Base-by-base conservation (phyloP, 2,797 vertebrate genomes). In the Sebastes minor region DNA sequence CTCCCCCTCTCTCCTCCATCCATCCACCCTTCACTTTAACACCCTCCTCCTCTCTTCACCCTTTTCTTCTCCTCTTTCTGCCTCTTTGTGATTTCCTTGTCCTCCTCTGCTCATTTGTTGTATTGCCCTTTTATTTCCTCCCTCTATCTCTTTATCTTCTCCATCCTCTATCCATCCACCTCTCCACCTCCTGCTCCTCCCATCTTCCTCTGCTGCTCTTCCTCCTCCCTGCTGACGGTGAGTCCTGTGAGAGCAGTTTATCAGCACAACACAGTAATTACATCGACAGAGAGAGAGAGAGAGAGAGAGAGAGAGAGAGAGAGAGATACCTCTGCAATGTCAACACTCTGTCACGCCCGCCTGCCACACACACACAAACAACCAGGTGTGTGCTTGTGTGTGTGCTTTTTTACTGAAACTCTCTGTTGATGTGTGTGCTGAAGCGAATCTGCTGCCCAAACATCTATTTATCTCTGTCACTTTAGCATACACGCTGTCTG, bases 191-290 rank as follows among this genome's bases (percentile, higher is more conserved):
- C 78, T 18, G 52, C 35, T n/a, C 61, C 12, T 33, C 56, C 64
- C 59, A 5, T 28, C 53, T 33, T 23, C 33, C 11, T 6, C 38
- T 57, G 23, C 27, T 65, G 18, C 38, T 62, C 56, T n/a, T 69
- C 66, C 72, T 28, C 70, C 33, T 46, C 38, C 46, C 49, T 6
- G 57, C 63, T 77, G 64, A 74, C 2, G 3, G 30, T 56, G 69
- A 75, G 59, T 85, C 84, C 78, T 74, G 57, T 70, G 86, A 83
- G 80, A 86, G 86, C 86, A 81, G 70, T 88, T 86, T 84, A 85
- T 90, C 88, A 90, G 73, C 82, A 61, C 75, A 70, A 42, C 86
- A 77, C 75, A 76, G 72, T 85, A 90, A 90, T 88, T 86, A 88
- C 80, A 79, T 57, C 6, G 42, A 79, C 38, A 12, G 33, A 35